Conservation (phyloP, 2,113 vertebrate genomes). For the Gambusia holbrooki region DNA sequence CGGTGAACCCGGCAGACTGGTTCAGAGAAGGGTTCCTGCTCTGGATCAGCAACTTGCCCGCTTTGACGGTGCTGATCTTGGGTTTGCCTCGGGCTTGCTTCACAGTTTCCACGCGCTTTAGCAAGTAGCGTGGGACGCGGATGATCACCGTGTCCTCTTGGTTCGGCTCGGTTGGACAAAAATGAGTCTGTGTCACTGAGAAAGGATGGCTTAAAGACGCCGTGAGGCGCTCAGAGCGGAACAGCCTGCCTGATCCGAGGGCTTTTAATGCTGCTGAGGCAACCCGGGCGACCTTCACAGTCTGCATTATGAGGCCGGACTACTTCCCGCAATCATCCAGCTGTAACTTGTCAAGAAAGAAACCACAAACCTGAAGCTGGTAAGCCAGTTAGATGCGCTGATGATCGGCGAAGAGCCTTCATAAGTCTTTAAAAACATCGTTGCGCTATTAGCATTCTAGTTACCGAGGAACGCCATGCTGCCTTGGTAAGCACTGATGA, state of each 20-base stretch:
- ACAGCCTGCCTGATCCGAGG: not conserved
- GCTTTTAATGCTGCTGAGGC: slow-evolving; percentile 21
- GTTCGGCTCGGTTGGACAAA: not conserved
- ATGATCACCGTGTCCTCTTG: slow-evolving; percentile 67
- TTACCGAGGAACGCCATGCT: slow-evolving; percentile 26
- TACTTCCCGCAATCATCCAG: not conserved
- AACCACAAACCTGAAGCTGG: not conserved
- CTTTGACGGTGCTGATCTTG: slow-evolving; percentile 62
- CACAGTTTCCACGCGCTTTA: slow-evolving; percentile 70
- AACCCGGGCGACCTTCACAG: slow-evolving; percentile 40
- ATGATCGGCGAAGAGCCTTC: not conserved
- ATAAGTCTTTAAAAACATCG: not conserved
- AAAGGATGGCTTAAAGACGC: not conserved
- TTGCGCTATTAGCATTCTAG: not conserved
- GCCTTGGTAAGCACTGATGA: slow-evolving; percentile 52
- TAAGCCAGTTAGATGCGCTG: fast-evolving
- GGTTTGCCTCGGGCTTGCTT: slow-evolving; percentile 67
- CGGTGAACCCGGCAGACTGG: slow-evolving; percentile 79
- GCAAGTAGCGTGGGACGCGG: slow-evolving; percentile 82
- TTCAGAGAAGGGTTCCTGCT: slow-evolving; percentile 81
- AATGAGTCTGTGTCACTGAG: not conserved
- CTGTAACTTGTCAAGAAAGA: not conserved
- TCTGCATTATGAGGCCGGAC: slow-evolving; percentile 53
- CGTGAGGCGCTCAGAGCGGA: not conserved
- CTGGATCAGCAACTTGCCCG: slow-evolving; percentile 83